Evolutionary conservation across 2,888 invertebrate species (phyloP).

Genomic region (Teinopalpus imperialis): DNA sequence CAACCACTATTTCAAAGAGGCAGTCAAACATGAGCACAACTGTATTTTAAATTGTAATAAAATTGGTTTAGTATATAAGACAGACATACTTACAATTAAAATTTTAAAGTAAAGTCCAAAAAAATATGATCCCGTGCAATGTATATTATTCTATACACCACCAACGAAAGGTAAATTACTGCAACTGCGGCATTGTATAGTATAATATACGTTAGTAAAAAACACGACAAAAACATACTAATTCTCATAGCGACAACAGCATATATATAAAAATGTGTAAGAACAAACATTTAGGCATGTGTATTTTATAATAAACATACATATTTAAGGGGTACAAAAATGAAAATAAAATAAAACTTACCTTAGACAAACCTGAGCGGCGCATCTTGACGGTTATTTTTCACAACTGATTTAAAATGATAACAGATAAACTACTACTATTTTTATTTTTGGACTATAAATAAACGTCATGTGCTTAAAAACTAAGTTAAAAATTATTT

Average conservation of each 20-base stretch:
- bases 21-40: slow-evolving; percentile 10
- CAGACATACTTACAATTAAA: slow-evolving; percentile 10
- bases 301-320: neutral
- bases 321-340: neutral
- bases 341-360: neutral
- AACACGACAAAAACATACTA: slow-evolving; percentile 24
- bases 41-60: slow-evolving; percentile 12
- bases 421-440: too few relatives aligned
- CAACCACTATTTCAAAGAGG: slow-evolving; percentile 13
- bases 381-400: neutral
- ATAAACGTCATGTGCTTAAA: too few relatives aligned
- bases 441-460: too few relatives aligned
- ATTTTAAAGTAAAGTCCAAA: slow-evolving; percentile 16
- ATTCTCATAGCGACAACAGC: slow-evolving; percentile 7
- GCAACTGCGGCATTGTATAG: too few relatives aligned
- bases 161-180: slow-evolving; percentile 24
- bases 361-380: too few relatives aligned
- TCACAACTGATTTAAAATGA: too few relatives aligned
- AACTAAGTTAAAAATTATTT: too few relatives aligned
- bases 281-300: neutral
- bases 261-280: too few relatives aligned
- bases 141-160: slow-evolving; percentile 25
- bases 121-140: slow-evolving; percentile 17
- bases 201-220: too few relatives aligned
- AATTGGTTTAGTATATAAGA: slow-evolving; percentile 6